Evolutionary conservation across 2,888 invertebrate genomes (phyloP), one percentile per base, ranked within the genome.

Genomic region (Drosophila paramelanica): DNA sequence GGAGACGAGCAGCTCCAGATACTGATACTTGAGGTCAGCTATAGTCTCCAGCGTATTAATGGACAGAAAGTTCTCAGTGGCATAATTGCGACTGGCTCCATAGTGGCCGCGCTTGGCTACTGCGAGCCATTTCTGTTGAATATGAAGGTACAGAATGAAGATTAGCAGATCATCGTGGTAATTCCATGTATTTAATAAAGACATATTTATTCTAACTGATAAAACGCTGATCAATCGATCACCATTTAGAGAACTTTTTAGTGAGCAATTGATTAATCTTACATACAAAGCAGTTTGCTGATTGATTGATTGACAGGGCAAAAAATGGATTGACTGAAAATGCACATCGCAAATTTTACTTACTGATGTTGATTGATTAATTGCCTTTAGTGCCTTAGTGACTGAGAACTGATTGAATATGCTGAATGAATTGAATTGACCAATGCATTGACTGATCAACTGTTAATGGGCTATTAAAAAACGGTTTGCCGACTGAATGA

Each of bases 11-110:
- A 96, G 91, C 39, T 96, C 96, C 47, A 97, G 91, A 76, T 96
- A 93, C 89, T 97, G 97, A 81, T 96, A 95, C 89, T 98, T 97
- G 73, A 98, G 96, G 80, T 98, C 98, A 0, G 96, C 95, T 79
- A 98, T 93, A 92, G 96, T 98, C 68, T 96, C 93, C 85, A 98
- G 93, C 0, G 97, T 96, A 89, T 96, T 95, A 76, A 95, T 93
- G 0, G 98, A 98, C 0, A 99, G 93, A 90, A 94, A 98, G 92
- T 98, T 96, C 86, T 96, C 96, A 57, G 94, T 95, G 13, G 98
- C 97, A 92, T 97, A 98, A 53, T 94, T 94, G 60, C 95, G 93
- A 33, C 96, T 97, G 20, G 96, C 96, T 50, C 95, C 94, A 51
- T 94, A 94, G 81, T 79, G 65, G 0, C 95, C 95, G 50, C 94